Percentiles rank a stretch among this genome's conserved stretches.
These are phyloP conservation scores for Chelonus formosanus DNA, from an alignment of 2,888 invertebrate genomes.

Conservation along the genomic window DNA sequence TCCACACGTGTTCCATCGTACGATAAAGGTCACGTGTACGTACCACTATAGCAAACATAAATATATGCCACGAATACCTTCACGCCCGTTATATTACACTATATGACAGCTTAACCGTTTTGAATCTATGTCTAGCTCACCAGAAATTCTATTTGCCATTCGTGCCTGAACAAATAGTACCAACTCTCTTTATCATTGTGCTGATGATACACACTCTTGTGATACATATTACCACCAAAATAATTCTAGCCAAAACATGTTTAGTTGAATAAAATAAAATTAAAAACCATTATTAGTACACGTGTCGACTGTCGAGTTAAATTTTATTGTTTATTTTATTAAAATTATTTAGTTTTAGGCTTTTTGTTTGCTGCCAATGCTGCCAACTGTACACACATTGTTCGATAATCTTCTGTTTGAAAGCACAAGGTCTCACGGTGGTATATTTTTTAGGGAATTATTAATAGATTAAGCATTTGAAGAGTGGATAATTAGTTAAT, in stretches of 20 bases:
- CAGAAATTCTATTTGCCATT: constrained; percentile 26
- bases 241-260: not conserved
- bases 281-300: not conserved
- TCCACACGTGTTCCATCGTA: constrained; percentile 23
- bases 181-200: constrained; percentile 35
- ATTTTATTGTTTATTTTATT: no score
- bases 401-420: no score
- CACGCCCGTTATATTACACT: not conserved
- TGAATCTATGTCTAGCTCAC: constrained; percentile 10
- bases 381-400: no score
- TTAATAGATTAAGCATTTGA: no score
- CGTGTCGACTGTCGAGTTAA: no score
- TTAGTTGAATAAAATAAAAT: not conserved
- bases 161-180: constrained; percentile 45
- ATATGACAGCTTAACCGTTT: constrained; percentile 14
- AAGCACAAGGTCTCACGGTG: no score
- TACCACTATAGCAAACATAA: constrained; percentile 11
- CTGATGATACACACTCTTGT: constrained; percentile 38
- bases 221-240: not conserved
- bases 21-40: constrained; percentile 31
- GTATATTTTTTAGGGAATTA: no score
- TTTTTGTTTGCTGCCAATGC: no score
- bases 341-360: no score
- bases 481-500: no score
- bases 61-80: constrained; percentile 17